These are phyloP conservation scores for Hirudinaria manillensis DNA, from an alignment of 2,888 invertebrate species.

Conservation along the genomic window DNA sequence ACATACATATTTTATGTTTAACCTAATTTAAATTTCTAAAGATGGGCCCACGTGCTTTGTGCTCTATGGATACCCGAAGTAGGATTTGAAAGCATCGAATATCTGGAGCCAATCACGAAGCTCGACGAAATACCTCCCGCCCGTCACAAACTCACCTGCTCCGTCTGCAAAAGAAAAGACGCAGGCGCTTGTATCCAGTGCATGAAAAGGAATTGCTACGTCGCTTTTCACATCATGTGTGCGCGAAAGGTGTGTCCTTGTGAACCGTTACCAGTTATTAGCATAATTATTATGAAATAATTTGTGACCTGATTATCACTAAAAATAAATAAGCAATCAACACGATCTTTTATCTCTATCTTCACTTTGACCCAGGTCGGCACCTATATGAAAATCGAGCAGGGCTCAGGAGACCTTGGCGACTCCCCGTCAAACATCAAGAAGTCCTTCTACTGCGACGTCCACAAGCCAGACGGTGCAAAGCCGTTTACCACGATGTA, in stretches of 20 bases:
- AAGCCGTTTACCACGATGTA: slow-evolving; percentile 33
- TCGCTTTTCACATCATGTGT: slow-evolving; percentile 97
- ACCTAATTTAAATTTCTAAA: neutral
- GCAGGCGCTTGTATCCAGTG: slow-evolving; percentile 97
- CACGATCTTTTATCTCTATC: neutral
- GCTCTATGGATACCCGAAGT: slow-evolving; percentile 98
- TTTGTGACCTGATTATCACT: no score
- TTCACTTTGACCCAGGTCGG: slow-evolving; percentile 60
- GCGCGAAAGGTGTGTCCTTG: slow-evolving; percentile 65
- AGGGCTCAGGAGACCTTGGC: slow-evolving; percentile 71
- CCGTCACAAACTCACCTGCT: slow-evolving; percentile 87
- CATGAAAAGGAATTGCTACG: slow-evolving; percentile 89
- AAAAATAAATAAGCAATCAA: no score
- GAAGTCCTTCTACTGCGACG: slow-evolving; percentile 32
- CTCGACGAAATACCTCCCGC: slow-evolving; percentile 91
- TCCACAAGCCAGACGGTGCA: slow-evolving; percentile 31
- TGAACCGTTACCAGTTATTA: neutral
- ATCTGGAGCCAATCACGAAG: slow-evolving; percentile 94
- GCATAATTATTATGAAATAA: neutral
- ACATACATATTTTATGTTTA: neutral
- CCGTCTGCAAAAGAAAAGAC: slow-evolving; percentile 70
- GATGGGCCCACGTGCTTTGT: slow-evolving; percentile 96
- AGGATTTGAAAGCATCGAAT: slow-evolving; percentile 81
- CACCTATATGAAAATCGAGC: slow-evolving; percentile 76
- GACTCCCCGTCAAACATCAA: slow-evolving; percentile 46